A percentile compares a stretch with the other conserved stretches of the same genome.
Evolutionary conservation across 1,140 invertebrate genomes (phyloP).

Genomic region (Eueides isabella): DNA sequence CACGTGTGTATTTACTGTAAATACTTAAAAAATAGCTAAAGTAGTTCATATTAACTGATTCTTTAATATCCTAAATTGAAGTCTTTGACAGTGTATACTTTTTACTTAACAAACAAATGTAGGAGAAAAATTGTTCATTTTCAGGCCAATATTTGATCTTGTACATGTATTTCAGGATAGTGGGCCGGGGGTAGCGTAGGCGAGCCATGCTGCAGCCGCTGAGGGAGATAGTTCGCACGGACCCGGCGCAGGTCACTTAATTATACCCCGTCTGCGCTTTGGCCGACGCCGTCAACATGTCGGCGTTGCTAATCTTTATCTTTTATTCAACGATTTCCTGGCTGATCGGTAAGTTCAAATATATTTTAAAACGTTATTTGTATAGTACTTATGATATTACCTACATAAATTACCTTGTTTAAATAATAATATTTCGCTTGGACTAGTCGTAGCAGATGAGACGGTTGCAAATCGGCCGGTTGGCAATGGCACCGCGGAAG

Average conservation of each 20-base stretch:
- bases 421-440: background rate
- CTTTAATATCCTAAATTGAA: no score
- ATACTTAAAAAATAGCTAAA: no score
- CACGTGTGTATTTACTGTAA: no score
- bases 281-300: constrained; percentile 47
- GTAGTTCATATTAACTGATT: no score
- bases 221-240: constrained; percentile 37
- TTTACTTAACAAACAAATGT: no score
- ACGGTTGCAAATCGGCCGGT: constrained; percentile 37
- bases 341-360: constrained; percentile 53
- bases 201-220: constrained; percentile 52
- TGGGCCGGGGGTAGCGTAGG: constrained; percentile 9
- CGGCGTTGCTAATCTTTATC: constrained; percentile 49
- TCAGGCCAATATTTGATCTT: background rate
- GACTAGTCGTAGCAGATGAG: constrained; percentile 16
- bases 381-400: no score
- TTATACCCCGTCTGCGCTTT: constrained; percentile 18
- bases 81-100: no score
- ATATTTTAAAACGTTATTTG: background rate
- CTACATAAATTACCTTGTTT: no score
- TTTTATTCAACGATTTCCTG: constrained; percentile 48
- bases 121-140: no score
- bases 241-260: constrained; percentile 61
- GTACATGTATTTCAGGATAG: constrained; percentile 14
- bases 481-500: constrained; percentile 58